phyloP scores from a whole-genome alignment of 2,888 invertebrate genomes.

The Xylota sylvarum region DNA sequence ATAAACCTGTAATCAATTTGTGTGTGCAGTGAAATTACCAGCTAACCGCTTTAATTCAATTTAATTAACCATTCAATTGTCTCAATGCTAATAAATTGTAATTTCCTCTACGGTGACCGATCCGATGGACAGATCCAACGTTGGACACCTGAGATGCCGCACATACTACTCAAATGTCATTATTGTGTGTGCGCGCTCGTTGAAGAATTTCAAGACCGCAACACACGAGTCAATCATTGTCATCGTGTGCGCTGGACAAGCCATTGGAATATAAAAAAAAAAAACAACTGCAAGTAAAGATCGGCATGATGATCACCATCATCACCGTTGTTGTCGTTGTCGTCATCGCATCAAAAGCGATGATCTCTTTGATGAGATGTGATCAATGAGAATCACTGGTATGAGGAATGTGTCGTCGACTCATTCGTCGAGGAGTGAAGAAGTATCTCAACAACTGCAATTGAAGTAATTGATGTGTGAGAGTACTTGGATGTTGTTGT shows the following conservation, averaged over 20 bases:
- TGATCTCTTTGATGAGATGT: constrained; percentile 59
- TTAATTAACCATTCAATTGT: constrained; percentile 75
- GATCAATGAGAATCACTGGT: constrained; percentile 59
- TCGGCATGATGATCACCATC: constrained; percentile 10
- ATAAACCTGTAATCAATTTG: constrained; percentile 64
- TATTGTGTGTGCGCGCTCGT: constrained; percentile 13
- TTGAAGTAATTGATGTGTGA: constrained; percentile 54
- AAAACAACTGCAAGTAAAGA: constrained; percentile 30
- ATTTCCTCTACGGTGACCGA: constrained; percentile 25
- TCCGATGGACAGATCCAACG: neutral
- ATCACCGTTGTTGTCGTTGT: constrained; percentile 29
- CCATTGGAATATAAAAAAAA: neutral
- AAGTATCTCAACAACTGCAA: constrained; percentile 16
- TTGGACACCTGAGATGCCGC: constrained; percentile 55
- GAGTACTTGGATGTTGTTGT: constrained; percentile 16
- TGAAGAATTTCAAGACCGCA: constrained; percentile 58
- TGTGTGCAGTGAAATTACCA: constrained; percentile 58
- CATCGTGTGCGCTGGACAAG: constrained; percentile 45
- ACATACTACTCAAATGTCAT: constrained; percentile 37
- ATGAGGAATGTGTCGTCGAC: constrained; percentile 31
- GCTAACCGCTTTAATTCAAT: constrained; percentile 66
- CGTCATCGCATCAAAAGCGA: constrained; percentile 50
- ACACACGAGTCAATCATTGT: constrained; percentile 68
- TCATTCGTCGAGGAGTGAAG: constrained; percentile 19
- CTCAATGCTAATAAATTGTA: constrained; percentile 69